A percentile compares a stretch with the other conserved stretches of the same genome.
These are phyloP conservation scores for Sicus ferrugineus DNA, from an alignment of 2,888 invertebrate species.

Conservation along the genomic window DNA sequence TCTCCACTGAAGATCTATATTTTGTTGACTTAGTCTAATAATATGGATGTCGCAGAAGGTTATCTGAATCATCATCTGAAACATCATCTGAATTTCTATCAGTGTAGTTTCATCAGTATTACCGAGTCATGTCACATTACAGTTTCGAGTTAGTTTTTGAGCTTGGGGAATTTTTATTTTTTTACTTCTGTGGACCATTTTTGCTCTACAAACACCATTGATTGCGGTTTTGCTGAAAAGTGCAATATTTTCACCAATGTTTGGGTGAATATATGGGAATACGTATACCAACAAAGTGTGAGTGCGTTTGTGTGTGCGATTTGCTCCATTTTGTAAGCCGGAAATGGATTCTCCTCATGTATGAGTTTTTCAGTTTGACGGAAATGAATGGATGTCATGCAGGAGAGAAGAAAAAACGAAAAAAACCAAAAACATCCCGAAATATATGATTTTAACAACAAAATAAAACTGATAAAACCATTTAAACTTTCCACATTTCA, in stretches of 20 bases:
- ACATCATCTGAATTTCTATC: no score
- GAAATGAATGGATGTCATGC: constrained; percentile 35
- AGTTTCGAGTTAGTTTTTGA: no score
- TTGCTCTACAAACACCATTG: constrained; percentile 1
- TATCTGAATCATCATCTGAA: no score
- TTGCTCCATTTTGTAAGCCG: constrained; percentile 38
- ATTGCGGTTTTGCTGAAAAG: constrained; percentile 19
- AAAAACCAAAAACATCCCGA: background rate
- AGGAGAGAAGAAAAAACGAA: background rate
- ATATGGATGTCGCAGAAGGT: no score
- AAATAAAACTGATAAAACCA: no score
- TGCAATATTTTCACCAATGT: constrained; percentile 14
- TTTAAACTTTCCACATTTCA: no score
- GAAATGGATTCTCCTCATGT: constrained; percentile 49
- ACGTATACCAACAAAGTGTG: background rate
- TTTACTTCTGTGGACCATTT: background rate
- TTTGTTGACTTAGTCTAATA: no score
- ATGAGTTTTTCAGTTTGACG: constrained; percentile 12
- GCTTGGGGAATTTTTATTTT: no score
- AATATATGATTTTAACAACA: background rate
- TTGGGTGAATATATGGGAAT: background rate
- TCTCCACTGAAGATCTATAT: no score
- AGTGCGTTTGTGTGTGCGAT: constrained; percentile 5
- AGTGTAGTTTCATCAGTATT: no score
- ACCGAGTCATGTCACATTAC: no score